Percentiles rank a stretch among this genome's conserved stretches.
These are phyloP conservation scores for Oreochromis niloticus DNA, from an alignment of 2,113 vertebrate genomes.

Conservation along the genomic window DNA sequence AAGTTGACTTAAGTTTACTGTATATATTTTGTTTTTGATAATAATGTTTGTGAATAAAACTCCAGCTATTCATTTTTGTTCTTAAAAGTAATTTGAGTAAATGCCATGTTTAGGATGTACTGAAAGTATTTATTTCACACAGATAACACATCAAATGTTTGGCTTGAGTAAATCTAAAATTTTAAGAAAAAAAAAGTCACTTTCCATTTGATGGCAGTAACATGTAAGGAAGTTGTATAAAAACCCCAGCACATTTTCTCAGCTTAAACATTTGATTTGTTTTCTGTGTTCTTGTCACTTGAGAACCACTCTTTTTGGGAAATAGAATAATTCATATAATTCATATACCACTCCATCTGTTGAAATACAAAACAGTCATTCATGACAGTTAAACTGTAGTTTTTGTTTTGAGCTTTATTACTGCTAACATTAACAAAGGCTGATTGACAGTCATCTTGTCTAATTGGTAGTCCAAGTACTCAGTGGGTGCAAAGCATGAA, in stretches of 20 bases:
- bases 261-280: neutral
- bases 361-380: neutral
- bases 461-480: neutral
- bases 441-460: neutral
- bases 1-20: neutral
- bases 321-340: neutral
- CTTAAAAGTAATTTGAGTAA: neutral
- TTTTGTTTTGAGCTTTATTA: neutral
- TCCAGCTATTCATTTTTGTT: neutral
- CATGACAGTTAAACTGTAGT: neutral
- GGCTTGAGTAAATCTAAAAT: neutral
- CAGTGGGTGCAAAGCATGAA: neutral
- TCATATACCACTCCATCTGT: neutral
- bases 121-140: neutral
- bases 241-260: fast-evolving
- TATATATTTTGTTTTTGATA: neutral
- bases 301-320: neutral
- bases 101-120: neutral
- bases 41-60: neutral
- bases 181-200: neutral
- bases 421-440: neutral
- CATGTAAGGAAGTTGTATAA: neutral
- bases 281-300: neutral
- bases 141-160: neutral
- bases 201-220: neutral